phyloP scores from a whole-genome alignment of 2,113 vertebrate genomes.

The Isurus oxyrinchus region DNA sequence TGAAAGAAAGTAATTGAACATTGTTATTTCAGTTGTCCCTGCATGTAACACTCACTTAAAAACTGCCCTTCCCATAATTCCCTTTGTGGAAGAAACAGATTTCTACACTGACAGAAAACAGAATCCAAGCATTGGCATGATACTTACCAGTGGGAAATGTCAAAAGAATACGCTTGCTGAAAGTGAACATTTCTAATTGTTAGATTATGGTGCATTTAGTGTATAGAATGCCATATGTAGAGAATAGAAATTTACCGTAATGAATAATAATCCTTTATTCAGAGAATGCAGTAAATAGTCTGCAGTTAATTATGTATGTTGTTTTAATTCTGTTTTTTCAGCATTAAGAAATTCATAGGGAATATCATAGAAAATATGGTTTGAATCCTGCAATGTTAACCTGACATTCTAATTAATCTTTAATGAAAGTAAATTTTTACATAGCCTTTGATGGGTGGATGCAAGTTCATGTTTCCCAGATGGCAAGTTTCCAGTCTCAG shows the following conservation, averaged over 20 bases:
- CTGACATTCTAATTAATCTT: background rate
- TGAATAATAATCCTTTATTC: background rate
- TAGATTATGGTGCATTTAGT: background rate
- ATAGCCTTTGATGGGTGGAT: background rate
- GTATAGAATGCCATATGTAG: background rate
- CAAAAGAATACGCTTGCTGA: background rate
- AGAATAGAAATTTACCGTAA: background rate
- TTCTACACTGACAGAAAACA: background rate
- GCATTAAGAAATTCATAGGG: background rate
- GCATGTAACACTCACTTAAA: background rate
- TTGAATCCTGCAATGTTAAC: background rate
- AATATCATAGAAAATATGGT: background rate
- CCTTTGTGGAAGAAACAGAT: background rate
- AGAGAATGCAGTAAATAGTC: background rate
- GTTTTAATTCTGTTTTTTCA: background rate
- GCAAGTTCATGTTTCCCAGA: too few relatives aligned
- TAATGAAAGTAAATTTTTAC: background rate
- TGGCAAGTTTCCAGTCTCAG: background rate
- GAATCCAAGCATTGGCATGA: background rate
- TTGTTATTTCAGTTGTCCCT: background rate
- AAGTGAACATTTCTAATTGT: background rate
- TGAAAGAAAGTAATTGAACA: background rate
- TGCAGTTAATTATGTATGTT: background rate
- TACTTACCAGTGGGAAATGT: background rate
- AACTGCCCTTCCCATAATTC: background rate